Conservation (phyloP, 1,140 invertebrate genomes). For the Drosophila nasuta region DNA sequence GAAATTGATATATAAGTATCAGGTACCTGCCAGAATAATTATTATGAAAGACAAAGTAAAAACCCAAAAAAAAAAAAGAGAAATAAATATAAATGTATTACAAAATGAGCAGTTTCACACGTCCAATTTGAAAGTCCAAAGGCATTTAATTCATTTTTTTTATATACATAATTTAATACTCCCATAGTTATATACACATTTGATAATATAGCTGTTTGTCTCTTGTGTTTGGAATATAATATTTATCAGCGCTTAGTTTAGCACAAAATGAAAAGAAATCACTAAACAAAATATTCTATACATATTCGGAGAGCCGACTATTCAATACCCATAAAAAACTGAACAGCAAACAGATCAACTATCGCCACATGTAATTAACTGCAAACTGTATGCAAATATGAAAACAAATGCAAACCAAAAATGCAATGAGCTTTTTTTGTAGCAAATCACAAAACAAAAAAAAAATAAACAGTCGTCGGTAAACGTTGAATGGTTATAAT, state of each 20-base stretch:
- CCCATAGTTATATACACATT: slow-evolving; percentile 16
- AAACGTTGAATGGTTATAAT: slow-evolving; percentile 33
- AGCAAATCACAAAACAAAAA: slow-evolving; percentile 23
- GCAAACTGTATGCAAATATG: background rate
- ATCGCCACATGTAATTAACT: background rate
- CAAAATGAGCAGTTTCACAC: slow-evolving; percentile 24
- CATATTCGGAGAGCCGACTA: slow-evolving; percentile 33
- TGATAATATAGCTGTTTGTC: slow-evolving; percentile 51
- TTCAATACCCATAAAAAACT: slow-evolving; percentile 11
- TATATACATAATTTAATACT: too few relatives aligned
- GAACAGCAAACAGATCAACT: background rate
- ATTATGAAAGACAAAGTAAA: slow-evolving; percentile 40
- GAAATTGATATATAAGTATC: slow-evolving; percentile 77
- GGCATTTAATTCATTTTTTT: slow-evolving; percentile 4
- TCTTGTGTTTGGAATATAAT: slow-evolving; percentile 52
- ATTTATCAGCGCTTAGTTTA: slow-evolving; percentile 63
- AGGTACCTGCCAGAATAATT: slow-evolving; percentile 72
- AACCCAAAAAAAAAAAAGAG: slow-evolving; percentile 19
- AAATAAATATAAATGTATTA: slow-evolving; percentile 37
- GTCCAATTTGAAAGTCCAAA: slow-evolving; percentile 43
- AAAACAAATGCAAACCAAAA: slow-evolving; percentile 36
- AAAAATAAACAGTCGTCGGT: background rate
- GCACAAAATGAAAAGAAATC: slow-evolving; percentile 29
- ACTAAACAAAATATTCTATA: slow-evolving; percentile 18
- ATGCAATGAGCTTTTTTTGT: slow-evolving; percentile 77